phyloP scores from a whole-genome alignment of 2,888 invertebrate genomes.

The Drosophila tanythrix region DNA sequence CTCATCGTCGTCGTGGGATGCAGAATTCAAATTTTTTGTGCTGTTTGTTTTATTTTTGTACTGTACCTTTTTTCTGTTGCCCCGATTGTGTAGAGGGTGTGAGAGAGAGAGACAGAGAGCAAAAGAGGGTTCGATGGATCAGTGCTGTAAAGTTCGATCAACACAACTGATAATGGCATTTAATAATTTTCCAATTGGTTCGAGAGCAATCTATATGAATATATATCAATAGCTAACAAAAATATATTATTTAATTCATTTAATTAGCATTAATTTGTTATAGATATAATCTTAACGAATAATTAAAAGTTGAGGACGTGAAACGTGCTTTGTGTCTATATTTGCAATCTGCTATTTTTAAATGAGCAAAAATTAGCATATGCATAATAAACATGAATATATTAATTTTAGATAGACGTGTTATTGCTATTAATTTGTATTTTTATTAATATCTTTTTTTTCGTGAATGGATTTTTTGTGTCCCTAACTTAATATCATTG shows the following conservation, averaged over 20 bases:
- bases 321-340: neutral
- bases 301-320: neutral
- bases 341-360: neutral
- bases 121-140: slow-evolving; percentile 31
- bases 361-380: neutral
- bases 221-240: neutral
- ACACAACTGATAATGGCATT: neutral
- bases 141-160: slow-evolving; percentile 12
- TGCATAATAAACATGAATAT: neutral
- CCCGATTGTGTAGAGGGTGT: slow-evolving; percentile 17
- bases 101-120: neutral
- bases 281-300: neutral
- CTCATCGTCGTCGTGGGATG: slow-evolving; percentile 50
- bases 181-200: neutral
- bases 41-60: slow-evolving; percentile 64
- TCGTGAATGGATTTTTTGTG: neutral
- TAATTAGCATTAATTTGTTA: neutral
- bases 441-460: neutral
- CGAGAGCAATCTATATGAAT: too few relatives aligned
- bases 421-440: neutral
- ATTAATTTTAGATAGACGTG: neutral
- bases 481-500: neutral
- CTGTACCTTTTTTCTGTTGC: slow-evolving; percentile 60
- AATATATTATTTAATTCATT: neutral
- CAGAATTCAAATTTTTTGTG: slow-evolving; percentile 71